Base-by-base conservation (phyloP, 1,140 invertebrate genomes). In the Pseudomyrmex pallidus region DNA sequence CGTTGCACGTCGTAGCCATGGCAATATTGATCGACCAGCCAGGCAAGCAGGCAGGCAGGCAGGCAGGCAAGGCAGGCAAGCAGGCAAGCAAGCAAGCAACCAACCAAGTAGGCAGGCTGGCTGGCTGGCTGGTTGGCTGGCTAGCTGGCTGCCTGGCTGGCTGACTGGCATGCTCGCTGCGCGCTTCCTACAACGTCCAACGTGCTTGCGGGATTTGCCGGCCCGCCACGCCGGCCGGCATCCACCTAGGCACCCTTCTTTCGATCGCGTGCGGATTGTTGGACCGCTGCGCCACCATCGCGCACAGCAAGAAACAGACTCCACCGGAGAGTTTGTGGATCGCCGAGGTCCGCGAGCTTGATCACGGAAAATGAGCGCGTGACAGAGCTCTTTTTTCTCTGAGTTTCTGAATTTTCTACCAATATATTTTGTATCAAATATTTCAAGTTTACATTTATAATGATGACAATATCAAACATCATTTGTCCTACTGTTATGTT, bases 11-110 rank as follows among this genome's bases (percentile, higher is more conserved):
- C 89, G 89, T 92, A 91, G 91, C 87, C 91, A 91, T 91, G 90
- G 90, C 90, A 91, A 92, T 91, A 92, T 92, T 92, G 91, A 92
- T 92, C 91, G 88, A 84, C 68, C 82, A 70, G 85, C 89, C 82
- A 77, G 87, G 85, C 82, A 76, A 77, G 85, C 88, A 72, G 73
- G 66, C 82, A 74, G 80, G 85, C 88, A 76, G 72, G 85, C 64
- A 72, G 44, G 72, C 84, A 46, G 10, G 66, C 73, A 22, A 10
- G 2, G 67, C 72, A 66, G 17, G 76, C 85, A 57, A 67, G 63
- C 73, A 54, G 59, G 78, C 68, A 54, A 54, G 73, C 84, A 61
- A 66, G 74, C 82, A 46, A 57, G 68, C 86, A 54, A 44, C 61
- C 54, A 56, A 56, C 22, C 78, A 50, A 54, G 56, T 66, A 62